phyloP scores from a whole-genome alignment of 2,797 vertebrate genomes.

The Leptatherina wallacei region DNA sequence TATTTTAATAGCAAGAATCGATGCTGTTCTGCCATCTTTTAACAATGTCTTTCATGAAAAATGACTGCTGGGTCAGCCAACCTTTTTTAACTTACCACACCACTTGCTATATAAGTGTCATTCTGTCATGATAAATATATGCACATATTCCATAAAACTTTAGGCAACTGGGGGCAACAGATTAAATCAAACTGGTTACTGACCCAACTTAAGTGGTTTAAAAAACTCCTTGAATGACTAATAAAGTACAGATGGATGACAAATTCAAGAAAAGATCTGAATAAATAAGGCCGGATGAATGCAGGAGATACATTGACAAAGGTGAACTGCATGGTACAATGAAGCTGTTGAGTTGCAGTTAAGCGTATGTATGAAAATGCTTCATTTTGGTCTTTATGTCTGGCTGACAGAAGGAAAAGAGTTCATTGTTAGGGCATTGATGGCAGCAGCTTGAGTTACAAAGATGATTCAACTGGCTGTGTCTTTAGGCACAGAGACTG shows the following conservation, averaged over 20 bases:
- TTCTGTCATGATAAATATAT: no score
- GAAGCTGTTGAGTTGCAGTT: background rate
- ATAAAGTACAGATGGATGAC: background rate
- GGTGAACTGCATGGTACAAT: background rate
- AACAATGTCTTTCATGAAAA: no score
- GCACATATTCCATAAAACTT: no score
- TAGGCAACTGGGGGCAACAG: background rate
- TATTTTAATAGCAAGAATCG: no score
- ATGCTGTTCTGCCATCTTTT: no score
- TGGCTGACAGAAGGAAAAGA: background rate
- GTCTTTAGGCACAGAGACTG: background rate
- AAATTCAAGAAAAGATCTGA: background rate
- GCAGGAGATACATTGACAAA: background rate
- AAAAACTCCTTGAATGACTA: background rate
- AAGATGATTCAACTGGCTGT: background rate
- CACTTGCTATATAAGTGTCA: no score
- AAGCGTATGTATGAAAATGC: background rate
- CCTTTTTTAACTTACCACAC: no score
- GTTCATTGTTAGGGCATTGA: background rate
- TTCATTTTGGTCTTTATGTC: background rate
- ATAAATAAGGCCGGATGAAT: slow-evolving; percentile 1
- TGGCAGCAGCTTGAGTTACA: background rate
- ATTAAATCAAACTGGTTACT: background rate
- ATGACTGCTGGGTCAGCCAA: no score
- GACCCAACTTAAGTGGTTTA: background rate